Evolutionary conservation across 2,888 invertebrate genomes (phyloP), one percentile per base, ranked within the genome.

Genomic region (Macropis europaea): DNA sequence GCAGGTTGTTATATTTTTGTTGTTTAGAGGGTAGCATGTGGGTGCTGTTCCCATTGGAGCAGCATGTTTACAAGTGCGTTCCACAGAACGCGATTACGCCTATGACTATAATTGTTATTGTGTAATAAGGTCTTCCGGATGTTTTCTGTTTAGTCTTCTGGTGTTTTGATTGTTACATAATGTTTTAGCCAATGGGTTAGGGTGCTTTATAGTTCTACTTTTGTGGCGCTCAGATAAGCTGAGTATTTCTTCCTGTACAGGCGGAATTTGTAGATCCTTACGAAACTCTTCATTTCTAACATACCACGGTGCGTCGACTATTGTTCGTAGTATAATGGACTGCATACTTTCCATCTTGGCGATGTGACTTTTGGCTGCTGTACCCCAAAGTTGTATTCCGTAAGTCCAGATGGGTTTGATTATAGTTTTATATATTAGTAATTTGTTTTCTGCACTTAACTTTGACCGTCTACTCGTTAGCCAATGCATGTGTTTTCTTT

Each of bases 341-440:
- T 63, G 52, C 47, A 19, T 17, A 1, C 5, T 42, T 30, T 54
- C 22, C 2, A 54, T 24, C 30, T 54, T 47, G 1, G 6, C 43
- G 13, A 69, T 57, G 34, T 66, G 56, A 11, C 66, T 69, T 50
- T 69, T 59, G 6, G 45, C 38, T 3, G 68, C 34, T 19, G 54
- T 62, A n/a, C 62, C 60, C 60, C 69, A 69, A 3, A 72, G 38
- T 32, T 72, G 28, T 0, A 69, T 60, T 4, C 67, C 63, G 38
- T 73, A 73, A 1, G 57, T 48, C 54, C 69, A 73, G 1, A 75
- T 54, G 1, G 61, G 67, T 24, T 64, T 77, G 9, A 75, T 26
- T n/a, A 61, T 72, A 5, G 40, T n/a, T 42, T 72, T 75, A 28
- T 72, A 77, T 0, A 75, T 61, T 2, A 36, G 3, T 7, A 72